A percentile compares a stretch with the other conserved stretches of the same genome.
These are phyloP conservation scores for Erebia ligea DNA, from an alignment of 2,888 invertebrate genomes.

Conservation along the genomic window DNA sequence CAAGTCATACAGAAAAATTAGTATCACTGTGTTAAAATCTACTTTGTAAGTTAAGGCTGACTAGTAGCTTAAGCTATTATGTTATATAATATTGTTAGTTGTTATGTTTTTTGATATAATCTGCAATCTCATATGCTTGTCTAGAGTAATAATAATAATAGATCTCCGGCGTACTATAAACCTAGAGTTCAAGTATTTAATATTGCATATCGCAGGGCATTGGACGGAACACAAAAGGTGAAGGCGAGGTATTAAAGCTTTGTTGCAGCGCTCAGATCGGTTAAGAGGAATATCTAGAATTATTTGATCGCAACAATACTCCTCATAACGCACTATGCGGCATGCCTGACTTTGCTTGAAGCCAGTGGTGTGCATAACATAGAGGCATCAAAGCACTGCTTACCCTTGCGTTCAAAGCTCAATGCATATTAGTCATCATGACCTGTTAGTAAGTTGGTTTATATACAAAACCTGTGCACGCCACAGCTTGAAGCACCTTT, in stretches of 20 bases:
- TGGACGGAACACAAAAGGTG: neutral
- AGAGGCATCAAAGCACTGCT: no score
- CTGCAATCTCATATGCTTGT: neutral
- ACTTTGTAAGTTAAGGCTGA: no score
- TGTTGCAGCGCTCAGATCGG: neutral
- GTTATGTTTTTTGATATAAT: neutral
- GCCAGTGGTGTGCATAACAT: no score
- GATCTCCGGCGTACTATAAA: neutral
- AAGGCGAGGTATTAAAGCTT: neutral
- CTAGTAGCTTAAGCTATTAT: no score
- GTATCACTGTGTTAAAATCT: neutral
- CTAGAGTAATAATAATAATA: neutral
- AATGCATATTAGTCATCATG: no score
- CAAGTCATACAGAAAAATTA: neutral
- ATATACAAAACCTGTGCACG: no score
- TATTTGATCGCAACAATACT: neutral
- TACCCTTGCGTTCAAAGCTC: no score
- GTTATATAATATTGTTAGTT: no score
- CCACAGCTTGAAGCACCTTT: neutral
- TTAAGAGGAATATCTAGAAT: neutral
- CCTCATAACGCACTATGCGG: neutral
- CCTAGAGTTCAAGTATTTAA: neutral
- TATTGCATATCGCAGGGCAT: slow-evolving; percentile 6
- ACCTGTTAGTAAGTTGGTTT: no score
- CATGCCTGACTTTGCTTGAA: neutral